A percentile compares a stretch with the other conserved stretches of the same genome.
phyloP scores from a whole-genome alignment of 2,797 vertebrate species.

The Mormyrus proboscirostris region DNA sequence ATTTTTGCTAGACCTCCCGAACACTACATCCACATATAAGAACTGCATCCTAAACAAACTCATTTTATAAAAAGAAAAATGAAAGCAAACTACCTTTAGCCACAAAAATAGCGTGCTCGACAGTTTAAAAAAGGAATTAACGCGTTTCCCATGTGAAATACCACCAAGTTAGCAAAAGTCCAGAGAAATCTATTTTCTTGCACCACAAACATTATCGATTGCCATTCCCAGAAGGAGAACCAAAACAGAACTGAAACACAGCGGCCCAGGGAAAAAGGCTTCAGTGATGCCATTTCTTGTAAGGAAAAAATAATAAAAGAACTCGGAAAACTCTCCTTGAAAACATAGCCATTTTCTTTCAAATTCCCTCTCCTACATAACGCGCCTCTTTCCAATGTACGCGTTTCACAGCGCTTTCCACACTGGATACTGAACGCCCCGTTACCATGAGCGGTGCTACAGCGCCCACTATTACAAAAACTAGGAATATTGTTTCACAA shows the following conservation, averaged over 20 bases:
- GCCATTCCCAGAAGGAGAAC: conserved; percentile 61
- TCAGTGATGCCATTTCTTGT: conserved; percentile 39
- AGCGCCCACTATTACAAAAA: conserved; percentile 94
- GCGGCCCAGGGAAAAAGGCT: conserved; percentile 41
- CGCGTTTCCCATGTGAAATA: conserved; percentile 50
- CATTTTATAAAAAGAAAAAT: conserved; percentile 28
- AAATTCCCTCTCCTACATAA: conserved; percentile 48
- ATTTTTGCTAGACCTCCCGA: not conserved
- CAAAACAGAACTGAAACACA: conserved; percentile 34
- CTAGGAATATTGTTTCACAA: conserved; percentile 84
- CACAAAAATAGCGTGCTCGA: conserved; percentile 39
- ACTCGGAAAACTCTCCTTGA: conserved; percentile 35
- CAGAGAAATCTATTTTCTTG: conserved; percentile 51
- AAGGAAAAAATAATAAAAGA: conserved; percentile 29
- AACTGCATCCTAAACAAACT: not conserved
- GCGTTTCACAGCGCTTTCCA: conserved; percentile 45
- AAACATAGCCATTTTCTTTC: conserved; percentile 54
- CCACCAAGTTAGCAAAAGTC: conserved; percentile 49
- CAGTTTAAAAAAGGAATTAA: conserved; percentile 41
- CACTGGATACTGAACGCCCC: conserved; percentile 47
- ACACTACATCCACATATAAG: not conserved
- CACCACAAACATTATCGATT: conserved; percentile 63
- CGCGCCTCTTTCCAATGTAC: conserved; percentile 37
- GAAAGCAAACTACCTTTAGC: conserved; percentile 37
- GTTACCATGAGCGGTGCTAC: conserved; percentile 72